Percentiles rank a stretch among this genome's conserved stretches.
These are phyloP conservation scores for Perognathus longimembris DNA, from an alignment of 2,113 vertebrate species.

Conservation along the genomic window DNA sequence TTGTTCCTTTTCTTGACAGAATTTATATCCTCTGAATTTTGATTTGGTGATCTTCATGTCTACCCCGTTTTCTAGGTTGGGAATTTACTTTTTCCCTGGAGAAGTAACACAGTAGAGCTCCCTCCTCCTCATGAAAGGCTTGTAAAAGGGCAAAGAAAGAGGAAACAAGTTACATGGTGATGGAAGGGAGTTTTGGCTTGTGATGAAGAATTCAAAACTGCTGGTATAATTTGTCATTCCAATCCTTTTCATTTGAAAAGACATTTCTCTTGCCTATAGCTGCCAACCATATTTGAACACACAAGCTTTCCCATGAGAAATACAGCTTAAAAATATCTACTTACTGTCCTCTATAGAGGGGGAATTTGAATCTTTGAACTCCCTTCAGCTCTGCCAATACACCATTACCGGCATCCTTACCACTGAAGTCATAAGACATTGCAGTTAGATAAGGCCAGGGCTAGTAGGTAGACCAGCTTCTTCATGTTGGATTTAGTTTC, in stretches of 20 bases:
- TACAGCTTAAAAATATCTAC: background rate
- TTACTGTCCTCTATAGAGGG: background rate
- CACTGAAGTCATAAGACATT: background rate
- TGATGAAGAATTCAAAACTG: constrained; percentile 20
- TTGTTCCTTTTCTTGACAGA: background rate
- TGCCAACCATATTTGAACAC: constrained; percentile 20
- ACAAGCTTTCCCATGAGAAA: background rate
- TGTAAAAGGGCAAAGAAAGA: background rate
- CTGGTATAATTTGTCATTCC: constrained; percentile 26
- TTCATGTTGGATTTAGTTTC: background rate
- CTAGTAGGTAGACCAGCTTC: background rate
- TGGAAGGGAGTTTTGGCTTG: constrained; percentile 5
- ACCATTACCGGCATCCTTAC: background rate
- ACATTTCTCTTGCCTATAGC: background rate
- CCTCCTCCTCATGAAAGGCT: background rate
- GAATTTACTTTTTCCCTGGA: constrained; percentile 23
- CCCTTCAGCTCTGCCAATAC: constrained; percentile 27
- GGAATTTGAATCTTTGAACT: background rate
- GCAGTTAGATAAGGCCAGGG: background rate
- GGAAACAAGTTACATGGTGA: background rate
- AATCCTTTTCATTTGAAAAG: constrained; percentile 35
- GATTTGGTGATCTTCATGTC: background rate
- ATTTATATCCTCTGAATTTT: background rate
- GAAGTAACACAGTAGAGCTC: background rate
- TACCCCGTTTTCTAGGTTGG: background rate